Conservation (phyloP, 2,888 invertebrate genomes). For the Sminthurides aquaticus region DNA sequence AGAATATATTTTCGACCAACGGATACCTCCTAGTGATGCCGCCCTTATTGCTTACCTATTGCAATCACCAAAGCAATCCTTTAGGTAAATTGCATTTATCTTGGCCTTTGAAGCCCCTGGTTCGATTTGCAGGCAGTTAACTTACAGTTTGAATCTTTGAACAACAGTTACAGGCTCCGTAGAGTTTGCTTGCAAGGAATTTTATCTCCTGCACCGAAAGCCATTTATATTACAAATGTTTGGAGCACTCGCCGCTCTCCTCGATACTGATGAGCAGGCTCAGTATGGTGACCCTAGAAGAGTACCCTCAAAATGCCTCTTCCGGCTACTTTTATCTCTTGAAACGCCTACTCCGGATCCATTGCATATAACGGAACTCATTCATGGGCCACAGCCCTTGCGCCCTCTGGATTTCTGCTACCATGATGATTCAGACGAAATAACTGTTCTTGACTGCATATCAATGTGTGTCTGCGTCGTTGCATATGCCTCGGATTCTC, state of each 20-base stretch:
- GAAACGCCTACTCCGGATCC: slow-evolving; percentile 93
- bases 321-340: slow-evolving; percentile 80
- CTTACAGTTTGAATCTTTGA: background rate
- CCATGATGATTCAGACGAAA: slow-evolving; percentile 94
- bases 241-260: slow-evolving; percentile 90
- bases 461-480: slow-evolving; percentile 99
- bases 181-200: slow-evolving; percentile 96
- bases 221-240: slow-evolving; percentile 99
- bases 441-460: slow-evolving; percentile 91
- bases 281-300: slow-evolving; percentile 59
- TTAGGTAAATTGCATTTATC: slow-evolving; percentile 26
- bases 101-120: background rate
- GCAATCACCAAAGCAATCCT: slow-evolving; percentile 91
- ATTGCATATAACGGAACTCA: slow-evolving; percentile 80
- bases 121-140: background rate
- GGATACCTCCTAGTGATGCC: slow-evolving; percentile 98
- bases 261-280: slow-evolving; percentile 83
- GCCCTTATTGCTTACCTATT: slow-evolving; percentile 89
- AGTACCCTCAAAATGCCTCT: slow-evolving; percentile 84
- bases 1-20: slow-evolving; percentile 95
- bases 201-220: slow-evolving; percentile 94
- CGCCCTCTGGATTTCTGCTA: slow-evolving; percentile 98
- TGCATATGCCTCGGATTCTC: slow-evolving; percentile 93
- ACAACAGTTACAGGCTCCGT: slow-evolving; percentile 91
- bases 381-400: slow-evolving; percentile 82